Evolutionary conservation across 2,113 vertebrate species (phyloP).

Genomic region (Tetrao urogallus): DNA sequence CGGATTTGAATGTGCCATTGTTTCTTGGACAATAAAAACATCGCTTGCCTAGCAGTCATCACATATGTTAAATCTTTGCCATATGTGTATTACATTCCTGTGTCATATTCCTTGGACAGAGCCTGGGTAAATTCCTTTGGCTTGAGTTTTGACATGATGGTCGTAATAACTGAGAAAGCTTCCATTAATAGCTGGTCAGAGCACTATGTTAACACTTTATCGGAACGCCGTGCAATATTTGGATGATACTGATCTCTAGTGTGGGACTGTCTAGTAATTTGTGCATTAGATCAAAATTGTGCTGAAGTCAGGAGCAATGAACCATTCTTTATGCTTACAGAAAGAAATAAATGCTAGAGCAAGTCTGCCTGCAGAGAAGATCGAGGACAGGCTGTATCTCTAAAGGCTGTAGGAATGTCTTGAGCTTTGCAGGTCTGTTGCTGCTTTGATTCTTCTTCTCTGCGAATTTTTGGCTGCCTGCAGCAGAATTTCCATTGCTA

Average conservation of each 20-base stretch:
- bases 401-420: neutral
- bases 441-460: conserved; percentile 9
- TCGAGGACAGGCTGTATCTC: neutral
- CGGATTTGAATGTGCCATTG: conserved; percentile 67
- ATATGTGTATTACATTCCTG: conserved; percentile 59
- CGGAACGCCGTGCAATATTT: neutral
- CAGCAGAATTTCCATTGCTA: conserved; percentile 53
- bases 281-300: neutral
- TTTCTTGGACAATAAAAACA: conserved; percentile 64
- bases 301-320: neutral
- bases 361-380: neutral
- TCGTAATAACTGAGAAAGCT: conserved; percentile 33
- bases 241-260: neutral
- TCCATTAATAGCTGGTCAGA: conserved; percentile 48
- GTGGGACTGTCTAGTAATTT: neutral
- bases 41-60: conserved; percentile 54
- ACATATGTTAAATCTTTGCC: conserved; percentile 65
- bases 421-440: conserved; percentile 11
- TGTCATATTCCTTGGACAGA: conserved; percentile 52
- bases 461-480: conserved; percentile 25
- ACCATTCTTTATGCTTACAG: neutral
- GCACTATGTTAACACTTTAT: conserved; percentile 8
- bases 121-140: conserved; percentile 57
- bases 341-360: neutral
- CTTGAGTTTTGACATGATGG: conserved; percentile 19